Evolutionary conservation across 1,140 invertebrate genomes (phyloP).

Genomic region (Cardiocondyla obscurior): DNA sequence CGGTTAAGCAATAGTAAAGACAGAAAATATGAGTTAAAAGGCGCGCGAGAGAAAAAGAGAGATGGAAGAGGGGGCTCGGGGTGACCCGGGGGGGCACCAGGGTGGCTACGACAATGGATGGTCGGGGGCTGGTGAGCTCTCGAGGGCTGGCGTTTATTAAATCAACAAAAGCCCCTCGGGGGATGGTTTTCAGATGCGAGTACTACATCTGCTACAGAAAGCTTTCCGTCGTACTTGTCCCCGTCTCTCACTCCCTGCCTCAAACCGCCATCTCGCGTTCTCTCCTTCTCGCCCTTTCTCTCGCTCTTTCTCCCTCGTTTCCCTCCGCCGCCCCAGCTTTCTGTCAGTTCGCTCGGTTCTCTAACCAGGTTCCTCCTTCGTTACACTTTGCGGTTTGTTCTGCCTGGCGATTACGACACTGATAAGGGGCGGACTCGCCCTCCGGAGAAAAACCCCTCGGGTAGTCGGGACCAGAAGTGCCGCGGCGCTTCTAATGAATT

Average conservation of each 20-base stretch:
- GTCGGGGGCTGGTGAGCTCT: conserved; percentile 65
- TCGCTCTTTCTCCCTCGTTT: conserved; percentile 28
- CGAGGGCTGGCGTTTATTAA: conserved; percentile 73
- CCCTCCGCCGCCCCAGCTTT: background rate
- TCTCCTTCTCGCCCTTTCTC: too few species aligned
- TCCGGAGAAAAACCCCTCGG: background rate
- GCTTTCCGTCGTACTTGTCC: conserved; percentile 65
- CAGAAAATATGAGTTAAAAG: conserved; percentile 10
- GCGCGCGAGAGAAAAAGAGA: background rate
- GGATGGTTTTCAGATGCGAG: conserved; percentile 70
- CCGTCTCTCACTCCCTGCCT: background rate
- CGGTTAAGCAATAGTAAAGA: conserved; percentile 5
- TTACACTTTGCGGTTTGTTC: conserved; percentile 54
- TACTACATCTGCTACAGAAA: conserved; percentile 72
- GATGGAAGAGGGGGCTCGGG: background rate
- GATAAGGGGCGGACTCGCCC: conserved; percentile 47
- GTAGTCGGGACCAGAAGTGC: conserved; percentile 41
- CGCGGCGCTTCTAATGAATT: conserved; percentile 38
- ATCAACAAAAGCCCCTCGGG: conserved; percentile 73
- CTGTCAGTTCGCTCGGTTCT: conserved; percentile 19
- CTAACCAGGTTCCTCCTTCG: conserved; percentile 13
- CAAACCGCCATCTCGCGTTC: background rate
- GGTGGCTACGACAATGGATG: conserved; percentile 66
- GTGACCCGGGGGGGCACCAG: conserved; percentile 4
- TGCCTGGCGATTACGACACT: conserved; percentile 45